phyloP scores from a whole-genome alignment of 2,888 invertebrate genomes.

The Torymus aiolomorphi region DNA sequence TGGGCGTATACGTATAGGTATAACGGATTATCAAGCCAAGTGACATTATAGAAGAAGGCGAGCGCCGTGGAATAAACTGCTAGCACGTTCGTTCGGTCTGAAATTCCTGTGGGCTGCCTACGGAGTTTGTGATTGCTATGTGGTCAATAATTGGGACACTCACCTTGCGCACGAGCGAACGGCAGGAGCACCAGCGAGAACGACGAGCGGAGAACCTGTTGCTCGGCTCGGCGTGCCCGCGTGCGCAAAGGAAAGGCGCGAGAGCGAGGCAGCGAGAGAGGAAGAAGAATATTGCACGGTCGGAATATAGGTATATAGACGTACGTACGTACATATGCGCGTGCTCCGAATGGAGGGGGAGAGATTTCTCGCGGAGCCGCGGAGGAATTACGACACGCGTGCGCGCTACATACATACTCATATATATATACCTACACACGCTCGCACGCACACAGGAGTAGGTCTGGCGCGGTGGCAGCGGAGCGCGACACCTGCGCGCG shows the following conservation, averaged over 20 bases:
- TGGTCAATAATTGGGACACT: conserved; percentile 44
- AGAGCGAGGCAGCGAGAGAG: neutral
- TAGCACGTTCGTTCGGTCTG: neutral
- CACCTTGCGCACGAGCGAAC: conserved; percentile 25
- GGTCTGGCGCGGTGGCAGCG: neutral
- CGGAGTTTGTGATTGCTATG: neutral
- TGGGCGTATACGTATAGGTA: too few species aligned
- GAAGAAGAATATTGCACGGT: neutral
- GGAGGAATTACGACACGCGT: conserved; percentile 12
- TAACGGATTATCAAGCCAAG: too few species aligned
- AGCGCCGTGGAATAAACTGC: too few species aligned
- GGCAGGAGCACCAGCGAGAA: neutral
- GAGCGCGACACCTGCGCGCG: neutral
- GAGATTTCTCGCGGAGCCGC: neutral
- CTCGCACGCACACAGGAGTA: neutral
- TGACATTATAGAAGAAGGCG: too few species aligned
- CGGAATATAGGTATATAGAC: neutral
- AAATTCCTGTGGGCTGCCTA: neutral
- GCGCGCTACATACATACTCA: neutral
- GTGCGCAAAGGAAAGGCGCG: neutral
- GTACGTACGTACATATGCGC: neutral
- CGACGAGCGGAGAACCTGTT: conserved; percentile 1
- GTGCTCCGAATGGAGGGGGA: neutral
- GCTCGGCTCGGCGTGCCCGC: neutral
- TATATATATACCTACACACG: too few species aligned